Base-by-base conservation (phyloP, 2,113 vertebrate genomes). In the Lepidothrix coronata region DNA sequence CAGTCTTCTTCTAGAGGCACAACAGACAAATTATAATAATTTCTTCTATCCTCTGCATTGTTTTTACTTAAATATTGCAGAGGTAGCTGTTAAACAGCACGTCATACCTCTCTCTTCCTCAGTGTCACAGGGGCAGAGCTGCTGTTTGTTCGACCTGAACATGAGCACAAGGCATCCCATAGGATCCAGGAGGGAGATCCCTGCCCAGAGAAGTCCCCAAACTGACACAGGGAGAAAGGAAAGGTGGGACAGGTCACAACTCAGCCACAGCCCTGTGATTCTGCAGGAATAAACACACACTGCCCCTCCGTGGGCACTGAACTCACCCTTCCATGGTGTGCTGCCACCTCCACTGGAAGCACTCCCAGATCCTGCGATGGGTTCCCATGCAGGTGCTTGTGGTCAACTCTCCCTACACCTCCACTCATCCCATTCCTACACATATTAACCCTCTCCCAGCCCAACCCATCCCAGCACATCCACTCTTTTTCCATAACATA, bases 291-390 rank as follows among this genome's bases (percentile, higher is more conserved):
- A 51, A 70, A 52, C 61, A 57, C 5, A 0, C 12, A 8, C 12
- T 21, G 13, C 13, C 65, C 59, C 39, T 43, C 49, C 72, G 8
- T 2, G 1, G 67, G n/a, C 27, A 8, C 67, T 72, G 21, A 25
- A 25, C 31, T 52, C 17, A 0, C 55, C 30, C 13, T 37, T 54
- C 78, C 2, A 0, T 5, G 1, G 6, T 24, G 13, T 41, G 39
- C 59, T 55, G 43, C 7, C 22, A 6, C 15, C 66, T n/a, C 62
- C 12, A 2, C n/a, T 37, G 54, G 28, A 68, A 81, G 63, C 24
- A 43, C 65, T 37, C 22, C 41, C 55, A 22, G 12, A 20, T n/a
- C 1, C 70, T 24, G 12, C 0, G 0, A 51, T 2, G 23, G 13
- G 13, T 59, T 85, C 61, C 25, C 27, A 24, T 1, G 0, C 1